phyloP scores from a whole-genome alignment of 2,113 vertebrate genomes.

The Vulpes vulpes region DNA sequence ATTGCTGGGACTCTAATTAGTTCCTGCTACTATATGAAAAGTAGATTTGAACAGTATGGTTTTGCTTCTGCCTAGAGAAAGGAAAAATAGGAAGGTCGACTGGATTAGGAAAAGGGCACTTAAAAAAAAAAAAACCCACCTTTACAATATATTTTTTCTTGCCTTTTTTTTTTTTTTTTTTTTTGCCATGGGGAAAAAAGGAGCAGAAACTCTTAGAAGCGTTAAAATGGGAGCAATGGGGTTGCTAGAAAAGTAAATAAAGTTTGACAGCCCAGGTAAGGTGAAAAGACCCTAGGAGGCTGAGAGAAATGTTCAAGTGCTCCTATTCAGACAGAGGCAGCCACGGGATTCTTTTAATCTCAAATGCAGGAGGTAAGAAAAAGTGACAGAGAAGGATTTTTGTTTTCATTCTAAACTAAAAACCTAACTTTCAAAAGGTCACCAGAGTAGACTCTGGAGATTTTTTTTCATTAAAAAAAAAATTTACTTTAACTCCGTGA shows the following conservation, averaged over 20 bases:
- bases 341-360: constrained; percentile 20
- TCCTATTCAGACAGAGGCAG: neutral
- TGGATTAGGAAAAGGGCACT: neutral
- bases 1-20: neutral
- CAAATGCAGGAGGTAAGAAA: constrained; percentile 2
- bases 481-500: neutral
- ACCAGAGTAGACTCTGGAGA: neutral
- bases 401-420: constrained; percentile 49
- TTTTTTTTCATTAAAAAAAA: neutral
- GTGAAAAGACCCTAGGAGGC: neutral
- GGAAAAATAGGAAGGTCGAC: neutral
- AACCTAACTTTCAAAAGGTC: constrained; percentile 7
- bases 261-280: neutral
- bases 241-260: neutral
- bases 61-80: constrained; percentile 42
- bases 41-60: neutral
- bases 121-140: neutral
- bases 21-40: neutral
- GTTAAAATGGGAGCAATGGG: neutral
- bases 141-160: neutral
- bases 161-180: neutral
- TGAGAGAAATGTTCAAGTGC: neutral
- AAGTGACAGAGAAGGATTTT: neutral
- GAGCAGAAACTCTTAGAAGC: neutral
- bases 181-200: neutral